Evolutionary conservation across 1,140 invertebrate species (phyloP).

Genomic region (Drosophila micromelanica): DNA sequence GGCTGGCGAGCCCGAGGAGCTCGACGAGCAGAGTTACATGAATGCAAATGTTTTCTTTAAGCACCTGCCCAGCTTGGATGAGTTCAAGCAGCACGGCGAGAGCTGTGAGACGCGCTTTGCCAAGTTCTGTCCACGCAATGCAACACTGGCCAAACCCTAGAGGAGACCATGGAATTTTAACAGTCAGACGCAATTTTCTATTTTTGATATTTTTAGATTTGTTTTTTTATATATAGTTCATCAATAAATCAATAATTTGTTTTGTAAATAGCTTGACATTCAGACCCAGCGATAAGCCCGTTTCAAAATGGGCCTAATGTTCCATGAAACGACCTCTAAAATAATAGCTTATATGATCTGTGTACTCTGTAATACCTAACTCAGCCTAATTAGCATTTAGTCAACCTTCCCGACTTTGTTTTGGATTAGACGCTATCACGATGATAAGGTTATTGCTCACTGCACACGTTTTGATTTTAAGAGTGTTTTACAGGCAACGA

Average conservation of each 20-base stretch:
- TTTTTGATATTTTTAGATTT: background rate
- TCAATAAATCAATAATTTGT: slow-evolving; percentile 52
- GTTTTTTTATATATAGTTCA: slow-evolving; percentile 29
- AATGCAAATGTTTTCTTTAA: slow-evolving; percentile 85
- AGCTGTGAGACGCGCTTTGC: slow-evolving; percentile 88
- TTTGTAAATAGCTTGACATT: slow-evolving; percentile 39
- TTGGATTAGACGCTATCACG: slow-evolving; percentile 18
- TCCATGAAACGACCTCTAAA: slow-evolving; percentile 78
- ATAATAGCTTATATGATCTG: slow-evolving; percentile 28
- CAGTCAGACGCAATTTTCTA: background rate
- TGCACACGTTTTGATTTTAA: background rate
- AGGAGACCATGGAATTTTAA: slow-evolving; percentile 3
- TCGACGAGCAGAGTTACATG: slow-evolving; percentile 67
- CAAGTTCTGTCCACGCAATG: slow-evolving; percentile 79
- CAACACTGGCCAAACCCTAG: slow-evolving; percentile 22
- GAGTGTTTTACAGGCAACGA: background rate
- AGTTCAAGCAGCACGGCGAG: slow-evolving; percentile 87
- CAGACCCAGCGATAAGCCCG: slow-evolving; percentile 42
- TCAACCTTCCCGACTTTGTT: slow-evolving; percentile 16
- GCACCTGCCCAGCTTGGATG: slow-evolving; percentile 87
- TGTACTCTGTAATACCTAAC: slow-evolving; percentile 17
- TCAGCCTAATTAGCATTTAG: slow-evolving; percentile 13
- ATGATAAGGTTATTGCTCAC: slow-evolving; percentile 12
- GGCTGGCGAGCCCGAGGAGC: slow-evolving; percentile 43
- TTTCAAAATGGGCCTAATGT: slow-evolving; percentile 45